A percentile compares a stretch with the other conserved stretches of the same genome.
Conservation (phyloP, 2,888 invertebrate genomes). For the Drosophila putrida region DNA sequence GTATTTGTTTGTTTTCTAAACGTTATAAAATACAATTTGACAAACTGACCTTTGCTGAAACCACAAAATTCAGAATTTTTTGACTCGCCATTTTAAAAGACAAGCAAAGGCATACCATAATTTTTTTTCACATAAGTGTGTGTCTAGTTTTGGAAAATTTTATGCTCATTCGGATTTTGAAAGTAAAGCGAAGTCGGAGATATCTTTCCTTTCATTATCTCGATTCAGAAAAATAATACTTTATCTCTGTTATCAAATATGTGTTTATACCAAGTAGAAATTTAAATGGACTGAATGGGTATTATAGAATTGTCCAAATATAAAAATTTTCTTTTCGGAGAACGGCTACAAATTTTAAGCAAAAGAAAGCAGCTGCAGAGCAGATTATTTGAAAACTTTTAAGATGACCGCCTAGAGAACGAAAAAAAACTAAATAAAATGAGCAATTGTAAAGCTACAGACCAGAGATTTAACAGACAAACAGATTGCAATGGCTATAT, state of each 20-base stretch:
- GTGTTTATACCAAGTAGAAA: constrained; percentile 15
- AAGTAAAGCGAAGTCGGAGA: constrained; percentile 18
- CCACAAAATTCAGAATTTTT: constrained; percentile 8
- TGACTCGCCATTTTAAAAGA: constrained; percentile 10
- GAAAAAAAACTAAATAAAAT: too few species aligned
- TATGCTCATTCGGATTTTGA: constrained; percentile 17
- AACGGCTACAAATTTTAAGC: background rate
- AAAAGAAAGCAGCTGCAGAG: too few species aligned
- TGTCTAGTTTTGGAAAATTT: background rate
- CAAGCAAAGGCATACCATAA: too few species aligned
- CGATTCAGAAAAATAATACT: constrained; percentile 22
- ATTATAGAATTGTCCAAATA: background rate
- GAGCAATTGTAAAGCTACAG: too few species aligned
- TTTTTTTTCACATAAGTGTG: too few species aligned
- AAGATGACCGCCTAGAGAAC: too few species aligned
- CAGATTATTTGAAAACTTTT: too few species aligned
- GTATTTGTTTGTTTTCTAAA: constrained; percentile 35
- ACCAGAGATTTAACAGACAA: too few species aligned
- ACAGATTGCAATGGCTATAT: too few species aligned
- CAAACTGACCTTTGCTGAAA: constrained; percentile 25
- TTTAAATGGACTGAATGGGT: background rate
- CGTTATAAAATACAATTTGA: background rate
- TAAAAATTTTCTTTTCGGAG: too few species aligned
- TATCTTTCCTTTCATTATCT: constrained; percentile 51
- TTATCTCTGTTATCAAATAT: constrained; percentile 55